Evolutionary conservation across 2,888 invertebrate species (phyloP), one percentile per base, ranked within the genome.

Genomic region (Epistrophella euchroma): DNA sequence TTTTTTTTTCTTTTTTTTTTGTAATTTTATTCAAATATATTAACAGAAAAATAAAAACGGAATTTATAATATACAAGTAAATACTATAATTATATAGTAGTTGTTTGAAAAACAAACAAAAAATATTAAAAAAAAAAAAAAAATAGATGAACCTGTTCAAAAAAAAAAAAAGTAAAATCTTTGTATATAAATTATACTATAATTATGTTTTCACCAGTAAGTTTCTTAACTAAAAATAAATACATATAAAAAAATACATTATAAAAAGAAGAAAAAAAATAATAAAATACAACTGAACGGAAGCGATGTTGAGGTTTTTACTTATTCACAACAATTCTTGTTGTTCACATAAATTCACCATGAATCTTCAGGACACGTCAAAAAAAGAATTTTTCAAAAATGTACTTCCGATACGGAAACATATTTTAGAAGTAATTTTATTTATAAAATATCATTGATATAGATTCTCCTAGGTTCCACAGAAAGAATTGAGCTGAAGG

Each of bases 171-270:
- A 15, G 19, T 22, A 45, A 64, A 85, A 80, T 50, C 84, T 68
- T 79, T 85, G 85, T 85, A 85, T 85, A 85, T 85, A 85, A 80
- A 85, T 73, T 80, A 85, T 80, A 85, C 85, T 72, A 81, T 77
- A 81, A 56, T 73, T 80, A 52, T 85, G 85, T 85, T 85, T 85
- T 85, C 85, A 85, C 85, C 68, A 72, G 85, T 85, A 81, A 85
- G 85, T 85, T 85, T 85, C 80, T 80, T 70, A 85, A 81, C 80
- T 81, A 81, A 75, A 72, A 58, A 37, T 62, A 79, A 79, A 77
- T 52, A 50, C 52, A 19, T 37, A 52, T 32, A 37, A 47, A 75
- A 80, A 80, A 73, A 56, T 55, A 77, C 66, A n/a, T n/a, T n/a
- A n/a, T 64, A 70, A 74, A 78, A 77, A 68, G 73, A 17, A 35